A percentile compares a stretch with the other conserved stretches of the same genome.
phyloP scores from a whole-genome alignment of 2,888 invertebrate species.

The Octodonta nipae region DNA sequence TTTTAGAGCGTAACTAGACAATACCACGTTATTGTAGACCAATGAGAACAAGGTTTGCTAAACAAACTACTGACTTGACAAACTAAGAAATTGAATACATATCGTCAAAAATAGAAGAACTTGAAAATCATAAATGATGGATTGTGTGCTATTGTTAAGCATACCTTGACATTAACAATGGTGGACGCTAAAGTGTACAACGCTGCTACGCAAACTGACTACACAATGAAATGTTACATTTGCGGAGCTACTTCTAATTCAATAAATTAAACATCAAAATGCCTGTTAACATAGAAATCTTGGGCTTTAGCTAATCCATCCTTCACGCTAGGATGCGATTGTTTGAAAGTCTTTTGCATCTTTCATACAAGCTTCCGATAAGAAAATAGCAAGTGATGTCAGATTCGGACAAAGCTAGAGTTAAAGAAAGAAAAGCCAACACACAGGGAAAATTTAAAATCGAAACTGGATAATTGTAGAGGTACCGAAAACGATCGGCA shows the following conservation, averaged over 20 bases:
- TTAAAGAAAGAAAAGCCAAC: constrained; percentile 9
- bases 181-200: too few relatives aligned
- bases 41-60: too few relatives aligned
- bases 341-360: constrained; percentile 9
- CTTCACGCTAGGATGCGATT: constrained; percentile 12
- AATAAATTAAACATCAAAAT: constrained; percentile 5
- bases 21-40: not conserved
- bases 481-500: constrained; percentile 18
- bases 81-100: too few relatives aligned
- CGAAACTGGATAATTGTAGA: constrained; percentile 14
- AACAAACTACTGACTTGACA: too few relatives aligned
- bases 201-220: too few relatives aligned
- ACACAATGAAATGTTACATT: constrained; percentile 19
- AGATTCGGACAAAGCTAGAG: too few relatives aligned
- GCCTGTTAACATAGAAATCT: constrained; percentile 3
- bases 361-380: too few relatives aligned
- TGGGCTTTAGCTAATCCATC: constrained; percentile 12
- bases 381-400: constrained; percentile 4
- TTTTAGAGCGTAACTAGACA: not conserved
- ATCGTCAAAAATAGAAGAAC: too few relatives aligned
- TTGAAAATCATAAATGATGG: too few relatives aligned
- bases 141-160: too few relatives aligned
- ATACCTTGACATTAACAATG: too few relatives aligned
- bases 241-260: constrained; percentile 14
- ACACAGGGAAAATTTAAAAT: constrained; percentile 16